phyloP scores from a whole-genome alignment of 2,797 vertebrate species.

The Lepilemur ruficaudatus region DNA sequence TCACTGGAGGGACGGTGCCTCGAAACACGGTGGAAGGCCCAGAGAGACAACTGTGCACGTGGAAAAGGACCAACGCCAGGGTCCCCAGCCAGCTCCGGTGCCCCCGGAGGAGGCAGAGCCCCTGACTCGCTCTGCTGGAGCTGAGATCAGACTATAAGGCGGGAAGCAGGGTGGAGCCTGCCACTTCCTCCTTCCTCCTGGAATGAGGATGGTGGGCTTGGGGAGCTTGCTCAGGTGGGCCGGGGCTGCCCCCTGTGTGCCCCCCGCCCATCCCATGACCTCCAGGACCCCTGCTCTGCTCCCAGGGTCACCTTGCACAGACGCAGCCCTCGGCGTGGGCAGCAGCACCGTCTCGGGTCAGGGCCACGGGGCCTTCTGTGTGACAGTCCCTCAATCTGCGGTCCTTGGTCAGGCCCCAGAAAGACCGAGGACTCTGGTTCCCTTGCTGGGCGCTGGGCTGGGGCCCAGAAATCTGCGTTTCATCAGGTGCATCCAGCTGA shows the following conservation, averaged over 20 bases:
- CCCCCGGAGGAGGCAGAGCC: not conserved
- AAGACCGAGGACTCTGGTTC: not conserved
- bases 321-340: accelerated
- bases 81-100: not conserved
- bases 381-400: not conserved
- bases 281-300: accelerated
- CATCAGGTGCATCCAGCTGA: too few relatives aligned
- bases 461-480: too few relatives aligned
- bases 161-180: too few relatives aligned
- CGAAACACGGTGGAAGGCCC: accelerated
- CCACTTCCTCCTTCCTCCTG: not conserved
- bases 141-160: accelerated
- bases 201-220: not conserved
- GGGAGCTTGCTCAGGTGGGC: too few relatives aligned
- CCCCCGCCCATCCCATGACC: too few relatives aligned
- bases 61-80: accelerated
- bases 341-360: accelerated
- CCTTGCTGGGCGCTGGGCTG: too few relatives aligned
- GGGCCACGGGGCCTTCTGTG: not conserved
- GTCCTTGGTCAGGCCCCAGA: accelerated
- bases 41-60: accelerated
- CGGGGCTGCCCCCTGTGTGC: not conserved
- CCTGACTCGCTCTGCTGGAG: too few relatives aligned
- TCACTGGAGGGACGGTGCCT: accelerated
- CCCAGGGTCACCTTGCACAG: accelerated